Evolutionary conservation across 2,797 vertebrate species (phyloP), one percentile per base, ranked within the genome.

Genomic region (Thamnophis elegans): DNA sequence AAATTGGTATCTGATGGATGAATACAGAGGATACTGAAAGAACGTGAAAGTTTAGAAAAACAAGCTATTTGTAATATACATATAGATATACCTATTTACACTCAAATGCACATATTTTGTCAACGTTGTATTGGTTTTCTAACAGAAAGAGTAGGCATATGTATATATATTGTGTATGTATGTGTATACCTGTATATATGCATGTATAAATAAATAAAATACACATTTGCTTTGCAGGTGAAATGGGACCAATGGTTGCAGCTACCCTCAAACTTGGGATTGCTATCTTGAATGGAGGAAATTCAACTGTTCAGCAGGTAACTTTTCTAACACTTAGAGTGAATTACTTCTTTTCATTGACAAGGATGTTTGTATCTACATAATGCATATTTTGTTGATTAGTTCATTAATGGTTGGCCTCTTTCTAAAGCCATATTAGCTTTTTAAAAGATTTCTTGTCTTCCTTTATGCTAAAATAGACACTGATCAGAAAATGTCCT

Each of bases 291-390:
- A 99, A 99, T 93, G 99, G 99, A 92, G 99, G 99, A 93, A 99
- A 99, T 97, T 99, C 99, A 2, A 99, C 98, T 0, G 99, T 99
- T 14, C 99, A 99, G 60, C 99, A 99, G 98, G 99, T 99, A 97
- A 95, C 12, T 47, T 54, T 58, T 20, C 9, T 92, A 28, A 32
- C 53, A 73, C 78, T 20, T 92, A 73, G 73, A 73, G 25, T 85
- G 4, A 68, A 68, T 68, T 32, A 32, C 1, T 91, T 60, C 3
- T 28, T 89, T 89, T 85, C 22, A n/a, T 16, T 4, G 18, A 58
- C 28, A 58, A 58, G 20, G 8, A 92, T 58, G 68, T n/a, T 60
- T 87, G 53, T 18, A 58, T 58, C 32, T 89, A 4, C n/a, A 85
- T 89, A 55, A 85, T 68, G 18, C 4, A 25, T 16, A 56, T 85